Conservation (phyloP, 2,797 vertebrate genomes). For the Aeoliscus strigatus region DNA sequence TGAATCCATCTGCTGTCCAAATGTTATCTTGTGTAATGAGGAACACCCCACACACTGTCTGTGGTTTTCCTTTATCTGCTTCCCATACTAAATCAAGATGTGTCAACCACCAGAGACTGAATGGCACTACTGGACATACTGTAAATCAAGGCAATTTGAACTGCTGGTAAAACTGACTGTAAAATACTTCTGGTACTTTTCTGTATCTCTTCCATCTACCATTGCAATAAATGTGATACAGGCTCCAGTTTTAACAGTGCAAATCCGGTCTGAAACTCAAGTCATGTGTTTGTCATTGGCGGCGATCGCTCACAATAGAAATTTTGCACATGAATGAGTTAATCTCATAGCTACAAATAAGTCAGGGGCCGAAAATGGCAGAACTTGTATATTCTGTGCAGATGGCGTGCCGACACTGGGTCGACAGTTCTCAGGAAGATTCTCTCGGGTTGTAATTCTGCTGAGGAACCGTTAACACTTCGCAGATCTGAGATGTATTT, state of each 20-base stretch:
- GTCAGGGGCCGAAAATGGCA: constrained; percentile 39
- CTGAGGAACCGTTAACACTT: constrained; percentile 49
- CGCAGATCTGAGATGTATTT: constrained; percentile 51
- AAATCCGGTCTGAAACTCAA: constrained; percentile 30
- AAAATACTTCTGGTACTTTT: constrained; percentile 61
- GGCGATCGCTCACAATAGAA: constrained; percentile 16
- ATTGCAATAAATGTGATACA: constrained; percentile 40
- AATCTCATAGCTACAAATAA: constrained; percentile 45
- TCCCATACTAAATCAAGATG: constrained; percentile 52
- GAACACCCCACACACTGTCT: constrained; percentile 24
- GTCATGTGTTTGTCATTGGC: constrained; percentile 47
- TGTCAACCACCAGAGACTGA: constrained; percentile 46
- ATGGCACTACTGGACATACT: constrained; percentile 50
- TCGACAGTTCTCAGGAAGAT: constrained; percentile 52
- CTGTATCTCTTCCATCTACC: constrained; percentile 49
- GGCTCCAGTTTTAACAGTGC: constrained; percentile 31
- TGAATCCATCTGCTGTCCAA: constrained; percentile 56
- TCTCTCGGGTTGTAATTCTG: constrained; percentile 48
- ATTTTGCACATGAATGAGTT: constrained; percentile 47
- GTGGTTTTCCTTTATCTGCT: constrained; percentile 50
- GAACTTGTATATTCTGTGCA: constrained; percentile 30
- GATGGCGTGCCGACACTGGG: constrained; percentile 47
- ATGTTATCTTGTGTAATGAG: constrained; percentile 51
- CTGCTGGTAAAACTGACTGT: constrained; percentile 56
- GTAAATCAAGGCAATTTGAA: constrained; percentile 25